Percentiles rank a stretch among this genome's conserved stretches.
These are phyloP conservation scores for Dendrolimus kikuchii DNA, from an alignment of 1,140 invertebrate species.

Conservation along the genomic window DNA sequence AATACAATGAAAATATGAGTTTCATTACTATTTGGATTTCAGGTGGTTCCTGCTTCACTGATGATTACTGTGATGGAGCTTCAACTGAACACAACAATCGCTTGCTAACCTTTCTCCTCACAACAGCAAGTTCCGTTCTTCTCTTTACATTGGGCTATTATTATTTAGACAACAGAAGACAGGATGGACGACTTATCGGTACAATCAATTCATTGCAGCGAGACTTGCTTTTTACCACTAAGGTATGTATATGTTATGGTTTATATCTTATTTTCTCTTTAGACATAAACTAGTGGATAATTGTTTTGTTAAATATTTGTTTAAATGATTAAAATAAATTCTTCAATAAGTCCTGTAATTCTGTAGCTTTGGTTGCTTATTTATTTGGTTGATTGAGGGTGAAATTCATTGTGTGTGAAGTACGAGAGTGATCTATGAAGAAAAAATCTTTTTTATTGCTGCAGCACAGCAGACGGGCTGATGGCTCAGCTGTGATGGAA, in stretches of 20 bases:
- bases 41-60: slow-evolving; percentile 50
- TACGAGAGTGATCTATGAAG: too few relatives aligned
- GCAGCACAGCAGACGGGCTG: too few relatives aligned
- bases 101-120: slow-evolving; percentile 68
- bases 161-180: slow-evolving; percentile 81
- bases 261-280: slow-evolving; percentile 13
- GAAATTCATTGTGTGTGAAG: too few relatives aligned
- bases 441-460: too few relatives aligned
- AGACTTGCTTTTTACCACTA: slow-evolving; percentile 63
- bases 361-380: too few relatives aligned
- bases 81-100: slow-evolving; percentile 39
- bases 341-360: too few relatives aligned
- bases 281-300: too few relatives aligned
- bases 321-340: too few relatives aligned
- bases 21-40: slow-evolving; percentile 20
- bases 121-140: slow-evolving; percentile 79
- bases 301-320: too few relatives aligned
- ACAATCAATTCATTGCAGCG: slow-evolving; percentile 67
- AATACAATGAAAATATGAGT: too few relatives aligned
- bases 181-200: slow-evolving; percentile 69
- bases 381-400: too few relatives aligned
- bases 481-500: too few relatives aligned
- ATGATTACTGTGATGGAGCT: slow-evolving; percentile 55
- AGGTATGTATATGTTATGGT: slow-evolving; percentile 37
- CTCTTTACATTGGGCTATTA: slow-evolving; percentile 85